Base-by-base conservation (phyloP, 1,140 invertebrate species). In the Drosophila bifasciata region DNA sequence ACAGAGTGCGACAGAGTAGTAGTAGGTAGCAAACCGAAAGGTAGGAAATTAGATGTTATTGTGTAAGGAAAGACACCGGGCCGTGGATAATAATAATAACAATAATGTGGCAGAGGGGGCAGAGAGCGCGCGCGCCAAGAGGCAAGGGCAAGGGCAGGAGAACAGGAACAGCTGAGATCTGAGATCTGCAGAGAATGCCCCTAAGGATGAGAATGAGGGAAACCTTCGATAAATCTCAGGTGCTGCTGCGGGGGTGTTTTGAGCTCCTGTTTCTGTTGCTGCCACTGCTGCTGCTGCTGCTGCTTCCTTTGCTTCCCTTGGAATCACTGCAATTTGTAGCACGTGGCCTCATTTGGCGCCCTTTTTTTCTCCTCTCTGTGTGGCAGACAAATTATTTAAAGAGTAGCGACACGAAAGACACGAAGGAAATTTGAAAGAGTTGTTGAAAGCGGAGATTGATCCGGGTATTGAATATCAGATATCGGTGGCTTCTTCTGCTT, bases 41-140 rank as follows among this genome's bases (percentile, higher is more conserved):
- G 76, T 89, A 89, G 78, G 74, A 88, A 88, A 88, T 88, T 88
- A 81, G 71, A 88, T 83, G 83, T 88, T 88, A 88, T 88, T 88
- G 84, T 88, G 76, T 88, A 88, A 83, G 71, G 62, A 79, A 78
- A 77, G 79, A 88, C 83, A 88, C 83, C 83, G 84, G 83, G 83
- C 83, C 83, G 83, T 86, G 67, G 83, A 88, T 83, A 88, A 88
- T 88, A 88, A 88, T 88, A 89, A 86, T 66, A 83, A 83, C 78
- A 69, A 85, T 76, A 61, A 85, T 68, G 64, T 69, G 66, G 39
- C 62, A 75, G 53, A 63, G 68, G 43, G 60, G 49, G 19, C 70
- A 43, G 71, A 86, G 69, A 55, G 67, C 81, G 57, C 73, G 81
- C 81, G 81, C 81, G 19, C 19, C 19, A 19, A 19, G 1, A 19